Percentiles rank a stretch among this genome's conserved stretches.
Conservation (phyloP, 2,888 invertebrate species). For the Nycteola revayana region DNA sequence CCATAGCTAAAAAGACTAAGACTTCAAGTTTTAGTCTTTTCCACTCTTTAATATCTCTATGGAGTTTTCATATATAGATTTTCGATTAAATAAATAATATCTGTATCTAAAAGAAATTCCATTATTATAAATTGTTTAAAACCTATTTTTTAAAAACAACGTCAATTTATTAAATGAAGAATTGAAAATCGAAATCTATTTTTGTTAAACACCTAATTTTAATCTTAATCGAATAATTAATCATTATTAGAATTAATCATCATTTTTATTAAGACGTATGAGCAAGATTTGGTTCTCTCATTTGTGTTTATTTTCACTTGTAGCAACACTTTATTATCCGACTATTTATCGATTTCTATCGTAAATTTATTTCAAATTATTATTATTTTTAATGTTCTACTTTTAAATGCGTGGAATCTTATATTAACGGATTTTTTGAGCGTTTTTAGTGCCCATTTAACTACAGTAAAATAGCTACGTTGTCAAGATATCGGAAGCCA, state of each 20-base stretch:
- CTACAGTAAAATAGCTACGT: no score
- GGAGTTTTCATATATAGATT: no score
- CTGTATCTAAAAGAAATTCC: conserved; percentile 27
- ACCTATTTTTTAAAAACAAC: conserved; percentile 33
- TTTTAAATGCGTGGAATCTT: no score
- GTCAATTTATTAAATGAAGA: conserved; percentile 21
- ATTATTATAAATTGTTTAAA: conserved; percentile 16
- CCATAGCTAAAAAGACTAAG: no score
- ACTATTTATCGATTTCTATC: conserved; percentile 18
- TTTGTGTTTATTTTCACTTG: conserved; percentile 15
- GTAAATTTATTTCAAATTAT: no score
- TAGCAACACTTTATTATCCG: conserved; percentile 26
- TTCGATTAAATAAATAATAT: no score
- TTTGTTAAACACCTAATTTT: conserved; percentile 22
- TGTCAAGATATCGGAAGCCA: no score
- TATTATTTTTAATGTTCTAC: no score
- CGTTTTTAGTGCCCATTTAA: no score
- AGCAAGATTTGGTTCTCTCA: conserved; percentile 43
- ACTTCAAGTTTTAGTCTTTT: no score
- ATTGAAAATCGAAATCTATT: conserved; percentile 25
- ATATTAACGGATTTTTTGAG: no score
- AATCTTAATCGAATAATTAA: conserved; percentile 25
- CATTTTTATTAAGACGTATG: conserved; percentile 28
- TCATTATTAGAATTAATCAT: conserved; percentile 27
- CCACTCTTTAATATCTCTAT: no score